Evolutionary conservation across 1,140 invertebrate genomes (phyloP), one percentile per base, ranked within the genome.

Genomic region (Acromyrmex echinatior): DNA sequence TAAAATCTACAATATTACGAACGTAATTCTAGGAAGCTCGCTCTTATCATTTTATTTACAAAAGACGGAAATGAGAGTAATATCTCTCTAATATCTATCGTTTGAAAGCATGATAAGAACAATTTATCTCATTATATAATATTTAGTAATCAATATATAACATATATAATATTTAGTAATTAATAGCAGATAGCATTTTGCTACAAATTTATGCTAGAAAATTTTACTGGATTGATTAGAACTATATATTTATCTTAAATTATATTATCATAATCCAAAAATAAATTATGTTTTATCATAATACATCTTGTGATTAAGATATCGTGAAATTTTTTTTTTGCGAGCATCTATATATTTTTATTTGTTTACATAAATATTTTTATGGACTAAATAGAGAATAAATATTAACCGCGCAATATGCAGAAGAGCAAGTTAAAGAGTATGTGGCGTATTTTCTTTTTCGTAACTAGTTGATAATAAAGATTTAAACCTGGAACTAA

Each of bases 401-500:
- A 25, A 16, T 21, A 71, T 60, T 25, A 68, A 73, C 0, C 3
- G 0, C n/a, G 25, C 16, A 63, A 60, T n/a, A 45, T 16, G 45
- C 25, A 1, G 31, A 70, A 12, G n/a, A 66, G 9, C 35, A 16
- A 73, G 18, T 31, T 74, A 14, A 81, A 84, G 56, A 28, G 56
- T 62, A 39, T 18, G 21, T 35, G 16, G 66, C 78, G 49, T 56
- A 78, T 77, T 90, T 80, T 45, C 62, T 73, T 65, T 66, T 45
- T 79, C 9, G 65, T 70, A 90, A 88, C 82, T 87, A 60, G 35
- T 86, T 82, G 82, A 87, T 91, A 92, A 87, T 74, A 79, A 66
- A 68, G 51, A 79, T 14, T 66, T 88, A 68, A 91, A 91, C 86
- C 70, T 80, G 71, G 87, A 86, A 66, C 60, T 56, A 87, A 77